Percentiles rank a stretch among this genome's conserved stretches.
Conservation (phyloP, 2,888 invertebrate species). For the Byasa hedistus region DNA sequence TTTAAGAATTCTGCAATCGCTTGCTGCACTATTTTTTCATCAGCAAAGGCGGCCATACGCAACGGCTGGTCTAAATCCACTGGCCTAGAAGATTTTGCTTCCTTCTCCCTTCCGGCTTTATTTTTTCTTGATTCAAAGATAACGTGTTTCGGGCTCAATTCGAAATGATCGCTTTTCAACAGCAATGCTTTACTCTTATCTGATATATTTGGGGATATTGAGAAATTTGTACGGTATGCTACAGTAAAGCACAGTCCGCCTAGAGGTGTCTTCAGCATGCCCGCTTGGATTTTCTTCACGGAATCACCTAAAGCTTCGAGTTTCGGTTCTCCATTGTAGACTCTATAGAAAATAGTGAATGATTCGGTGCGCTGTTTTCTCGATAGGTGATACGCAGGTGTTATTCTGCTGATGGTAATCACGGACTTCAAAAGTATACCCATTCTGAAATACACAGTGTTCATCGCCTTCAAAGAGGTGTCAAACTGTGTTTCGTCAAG, state of each 20-base stretch:
- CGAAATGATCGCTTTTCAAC: conserved; percentile 96
- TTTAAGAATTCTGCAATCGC: conserved; percentile 63
- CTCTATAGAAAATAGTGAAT: conserved; percentile 94
- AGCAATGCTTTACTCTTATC: conserved; percentile 85
- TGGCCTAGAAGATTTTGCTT: conserved; percentile 47
- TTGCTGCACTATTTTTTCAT: conserved; percentile 61
- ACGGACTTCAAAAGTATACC: conserved; percentile 94
- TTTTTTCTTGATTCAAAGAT: conserved; percentile 81
- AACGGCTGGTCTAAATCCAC: conserved; percentile 86
- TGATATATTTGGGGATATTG: conserved; percentile 91
- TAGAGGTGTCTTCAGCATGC: conserved; percentile 91
- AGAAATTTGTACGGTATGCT: conserved; percentile 94
- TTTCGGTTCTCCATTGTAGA: conserved; percentile 90
- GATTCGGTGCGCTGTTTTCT: conserved; percentile 93
- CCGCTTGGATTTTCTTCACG: conserved; percentile 89
- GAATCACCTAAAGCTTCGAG: conserved; percentile 88
- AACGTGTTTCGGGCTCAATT: conserved; percentile 84
- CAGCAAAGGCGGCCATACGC: conserved; percentile 88
- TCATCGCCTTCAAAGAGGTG: conserved; percentile 84
- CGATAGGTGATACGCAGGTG: conserved; percentile 95
- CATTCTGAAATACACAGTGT: conserved; percentile 95
- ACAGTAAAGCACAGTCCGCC: conserved; percentile 92
- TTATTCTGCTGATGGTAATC: conserved; percentile 92
- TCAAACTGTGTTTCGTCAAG: conserved; percentile 84
- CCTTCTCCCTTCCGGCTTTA: conserved; percentile 69